Evolutionary conservation across 1,140 invertebrate species (phyloP).

Genomic region (Drosophila serrata): DNA sequence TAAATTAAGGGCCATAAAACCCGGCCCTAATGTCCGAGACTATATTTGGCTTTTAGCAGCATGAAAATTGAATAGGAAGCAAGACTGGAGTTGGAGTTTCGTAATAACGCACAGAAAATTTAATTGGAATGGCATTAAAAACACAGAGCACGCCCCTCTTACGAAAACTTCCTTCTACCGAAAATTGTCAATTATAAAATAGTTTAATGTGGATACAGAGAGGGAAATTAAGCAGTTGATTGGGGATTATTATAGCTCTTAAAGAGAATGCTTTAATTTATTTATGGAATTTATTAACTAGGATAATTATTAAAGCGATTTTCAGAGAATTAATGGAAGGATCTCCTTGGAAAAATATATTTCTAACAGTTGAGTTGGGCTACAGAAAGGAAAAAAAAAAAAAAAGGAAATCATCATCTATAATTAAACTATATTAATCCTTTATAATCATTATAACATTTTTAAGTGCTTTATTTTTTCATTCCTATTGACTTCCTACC

Average conservation of each 20-base stretch:
- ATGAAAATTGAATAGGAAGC: slow-evolving; percentile 61
- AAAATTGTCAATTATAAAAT: slow-evolving; percentile 22
- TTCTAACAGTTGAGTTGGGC: too few relatives aligned
- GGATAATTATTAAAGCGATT: too few relatives aligned
- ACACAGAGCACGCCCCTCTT: slow-evolving; percentile 43
- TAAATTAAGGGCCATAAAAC: slow-evolving; percentile 81
- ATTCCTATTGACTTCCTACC: slow-evolving; percentile 1
- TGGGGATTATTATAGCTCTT: neutral
- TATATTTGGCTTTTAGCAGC: slow-evolving; percentile 75
- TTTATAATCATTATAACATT: neutral
- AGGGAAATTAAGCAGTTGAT: neutral
- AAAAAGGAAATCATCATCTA: too few relatives aligned
- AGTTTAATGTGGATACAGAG: neutral
- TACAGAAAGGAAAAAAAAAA: too few relatives aligned
- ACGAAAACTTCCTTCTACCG: slow-evolving; percentile 32
- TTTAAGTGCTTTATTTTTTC: neutral
- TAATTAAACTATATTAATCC: too few relatives aligned
- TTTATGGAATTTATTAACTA: too few relatives aligned
- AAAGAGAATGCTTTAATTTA: too few relatives aligned
- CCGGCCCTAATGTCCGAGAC: slow-evolving; percentile 50
- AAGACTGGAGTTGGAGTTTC: slow-evolving; percentile 17
- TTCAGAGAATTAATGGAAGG: too few relatives aligned
- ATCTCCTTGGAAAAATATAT: too few relatives aligned
- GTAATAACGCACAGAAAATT: slow-evolving; percentile 51
- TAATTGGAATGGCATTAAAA: slow-evolving; percentile 64